These are phyloP conservation scores for Allobates femoralis DNA, from an alignment of 2,797 vertebrate species.

Conservation along the genomic window DNA sequence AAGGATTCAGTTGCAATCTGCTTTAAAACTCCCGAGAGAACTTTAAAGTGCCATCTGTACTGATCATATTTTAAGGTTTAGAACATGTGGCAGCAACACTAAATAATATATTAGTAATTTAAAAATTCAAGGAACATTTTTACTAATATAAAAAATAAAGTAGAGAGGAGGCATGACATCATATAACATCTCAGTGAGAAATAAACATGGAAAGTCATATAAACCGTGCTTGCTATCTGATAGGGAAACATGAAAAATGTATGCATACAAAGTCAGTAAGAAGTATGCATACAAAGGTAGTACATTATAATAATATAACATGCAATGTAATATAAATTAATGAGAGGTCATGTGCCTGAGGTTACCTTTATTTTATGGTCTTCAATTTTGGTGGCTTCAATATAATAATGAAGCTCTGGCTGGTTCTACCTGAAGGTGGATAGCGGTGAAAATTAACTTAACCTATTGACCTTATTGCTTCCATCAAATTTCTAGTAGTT, in stretches of 20 bases:
- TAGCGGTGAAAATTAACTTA: too few species aligned
- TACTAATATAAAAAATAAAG: conserved; percentile 17
- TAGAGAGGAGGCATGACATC: neutral
- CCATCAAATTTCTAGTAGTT: too few species aligned
- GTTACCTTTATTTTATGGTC: too few species aligned
- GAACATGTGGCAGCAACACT: conserved; percentile 39
- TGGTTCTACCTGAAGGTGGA: too few species aligned
- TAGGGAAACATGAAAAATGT: neutral
- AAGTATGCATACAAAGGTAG: neutral
- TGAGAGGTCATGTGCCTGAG: too few species aligned
- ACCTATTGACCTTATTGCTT: too few species aligned
- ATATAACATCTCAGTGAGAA: neutral
- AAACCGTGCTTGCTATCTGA: neutral
- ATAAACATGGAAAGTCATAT: neutral
- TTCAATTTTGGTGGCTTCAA: too few species aligned
- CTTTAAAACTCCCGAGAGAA: conserved; percentile 56
- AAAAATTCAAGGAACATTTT: conserved; percentile 41
- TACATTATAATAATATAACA: neutral
- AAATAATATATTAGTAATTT: conserved; percentile 53
- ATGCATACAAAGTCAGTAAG: neutral
- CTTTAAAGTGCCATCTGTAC: conserved; percentile 60
- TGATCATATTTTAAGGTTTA: conserved; percentile 53
- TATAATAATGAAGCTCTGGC: too few species aligned
- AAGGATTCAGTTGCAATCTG: conserved; percentile 54
- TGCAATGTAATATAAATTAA: too few species aligned